phyloP scores from a whole-genome alignment of 2,113 vertebrate genomes.

The Macaca fascicularis region DNA sequence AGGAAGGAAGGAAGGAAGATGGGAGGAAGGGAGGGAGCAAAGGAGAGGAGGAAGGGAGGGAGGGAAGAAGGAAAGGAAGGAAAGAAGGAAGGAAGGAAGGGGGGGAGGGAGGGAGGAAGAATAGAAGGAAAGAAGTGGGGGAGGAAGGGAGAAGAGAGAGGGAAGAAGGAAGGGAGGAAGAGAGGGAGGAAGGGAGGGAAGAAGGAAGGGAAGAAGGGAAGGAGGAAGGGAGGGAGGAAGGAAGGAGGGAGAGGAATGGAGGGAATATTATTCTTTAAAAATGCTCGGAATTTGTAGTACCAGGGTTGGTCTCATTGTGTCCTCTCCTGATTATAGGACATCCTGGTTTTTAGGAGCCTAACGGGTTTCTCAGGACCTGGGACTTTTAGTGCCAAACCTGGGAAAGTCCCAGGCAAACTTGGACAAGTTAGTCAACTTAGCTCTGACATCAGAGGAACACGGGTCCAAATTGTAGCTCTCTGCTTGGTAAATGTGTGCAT shows the following conservation, averaged over 20 bases:
- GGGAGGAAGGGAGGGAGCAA: too few relatives aligned
- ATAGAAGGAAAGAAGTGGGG: not conserved
- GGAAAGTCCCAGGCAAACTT: not conserved
- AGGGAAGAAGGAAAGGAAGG: too few relatives aligned
- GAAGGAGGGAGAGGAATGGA: not conserved
- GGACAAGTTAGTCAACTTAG: fast-evolving
- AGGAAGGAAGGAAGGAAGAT: not conserved
- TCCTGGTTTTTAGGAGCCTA: not conserved
- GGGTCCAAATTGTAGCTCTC: not conserved
- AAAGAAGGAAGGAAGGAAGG: not conserved
- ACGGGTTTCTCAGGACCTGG: fast-evolving
- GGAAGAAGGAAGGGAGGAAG: not conserved
- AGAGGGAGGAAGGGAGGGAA: fast-evolving
- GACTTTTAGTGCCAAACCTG: too few relatives aligned
- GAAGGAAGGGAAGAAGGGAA: too few relatives aligned
- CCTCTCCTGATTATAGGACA: not conserved
- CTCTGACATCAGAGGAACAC: fast-evolving
- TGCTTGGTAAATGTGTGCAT: fast-evolving
- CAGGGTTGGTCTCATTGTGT: not conserved
- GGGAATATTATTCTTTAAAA: not conserved
- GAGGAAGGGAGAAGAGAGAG: too few relatives aligned
- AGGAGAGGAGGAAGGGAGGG: not conserved
- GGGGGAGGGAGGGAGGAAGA: too few relatives aligned
- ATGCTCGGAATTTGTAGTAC: not conserved
- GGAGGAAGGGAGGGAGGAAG: not conserved